phyloP scores from a whole-genome alignment of 2,888 invertebrate genomes.

The Agrotis puta region DNA sequence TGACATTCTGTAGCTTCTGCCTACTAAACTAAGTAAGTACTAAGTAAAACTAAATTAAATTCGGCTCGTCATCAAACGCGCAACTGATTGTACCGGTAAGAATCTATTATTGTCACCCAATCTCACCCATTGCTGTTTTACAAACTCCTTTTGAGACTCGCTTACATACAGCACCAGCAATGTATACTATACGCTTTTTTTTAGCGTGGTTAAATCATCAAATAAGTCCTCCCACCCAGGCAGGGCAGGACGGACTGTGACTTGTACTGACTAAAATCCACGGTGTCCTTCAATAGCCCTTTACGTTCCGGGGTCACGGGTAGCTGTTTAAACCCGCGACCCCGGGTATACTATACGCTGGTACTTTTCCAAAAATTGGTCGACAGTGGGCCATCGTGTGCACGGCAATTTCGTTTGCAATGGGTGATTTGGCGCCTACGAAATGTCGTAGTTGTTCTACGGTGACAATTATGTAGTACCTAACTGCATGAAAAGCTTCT shows the following conservation, averaged over 20 bases:
- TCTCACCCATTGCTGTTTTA: neutral
- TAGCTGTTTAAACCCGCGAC: too few relatives aligned
- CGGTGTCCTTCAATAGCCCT: too few relatives aligned
- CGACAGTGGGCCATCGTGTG: constrained; percentile 15
- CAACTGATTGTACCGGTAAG: neutral
- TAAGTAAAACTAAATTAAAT: neutral
- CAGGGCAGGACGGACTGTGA: too few relatives aligned
- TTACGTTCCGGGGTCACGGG: too few relatives aligned
- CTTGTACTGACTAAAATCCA: too few relatives aligned
- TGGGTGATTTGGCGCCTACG: constrained; percentile 2
- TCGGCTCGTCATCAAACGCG: neutral
- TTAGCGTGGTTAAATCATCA: too few relatives aligned
- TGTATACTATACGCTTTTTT: neutral
- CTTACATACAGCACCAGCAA: neutral
- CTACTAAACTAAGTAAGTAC: too few relatives aligned
- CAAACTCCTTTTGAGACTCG: neutral
- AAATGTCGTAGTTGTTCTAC: constrained; percentile 12
- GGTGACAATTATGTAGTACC: neutral
- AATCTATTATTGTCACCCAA: neutral
- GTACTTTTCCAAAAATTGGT: constrained; percentile 25
- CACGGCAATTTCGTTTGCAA: neutral
- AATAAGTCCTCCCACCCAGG: too few relatives aligned
- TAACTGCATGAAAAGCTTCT: neutral
- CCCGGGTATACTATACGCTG: neutral
- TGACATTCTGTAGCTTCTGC: too few relatives aligned